phyloP scores from a whole-genome alignment of 2,888 invertebrate genomes.

The Philopedon plagiatum region DNA sequence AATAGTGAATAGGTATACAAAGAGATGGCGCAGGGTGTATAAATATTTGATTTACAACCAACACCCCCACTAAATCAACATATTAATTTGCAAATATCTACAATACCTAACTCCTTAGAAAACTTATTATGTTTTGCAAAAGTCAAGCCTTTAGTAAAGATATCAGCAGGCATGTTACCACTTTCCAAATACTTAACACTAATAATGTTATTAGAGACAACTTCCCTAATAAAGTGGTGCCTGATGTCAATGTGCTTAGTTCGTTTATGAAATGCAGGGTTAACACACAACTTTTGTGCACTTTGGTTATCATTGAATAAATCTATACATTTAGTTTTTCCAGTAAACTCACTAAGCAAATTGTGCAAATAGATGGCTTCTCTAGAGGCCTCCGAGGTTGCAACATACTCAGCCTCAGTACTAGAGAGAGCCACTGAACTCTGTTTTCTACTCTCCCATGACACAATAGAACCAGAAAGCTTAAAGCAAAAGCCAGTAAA shows the following conservation, averaged over 20 bases:
- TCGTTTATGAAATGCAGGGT: constrained; percentile 24
- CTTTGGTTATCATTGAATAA: no score
- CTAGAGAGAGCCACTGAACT: constrained; percentile 29
- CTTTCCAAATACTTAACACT: not conserved
- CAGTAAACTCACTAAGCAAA: not conserved
- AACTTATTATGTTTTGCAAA: not conserved
- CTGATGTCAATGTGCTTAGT: constrained; percentile 27
- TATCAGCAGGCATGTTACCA: not conserved
- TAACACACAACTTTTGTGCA: constrained; percentile 7
- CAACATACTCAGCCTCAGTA: constrained; percentile 37
- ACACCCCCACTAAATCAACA: no score
- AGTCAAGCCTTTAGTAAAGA: not conserved
- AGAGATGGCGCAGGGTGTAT: no score
- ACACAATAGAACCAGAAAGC: constrained; percentile 19
- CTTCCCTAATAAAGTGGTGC: constrained; percentile 20
- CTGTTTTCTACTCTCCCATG: constrained; percentile 37
- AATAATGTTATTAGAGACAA: not conserved
- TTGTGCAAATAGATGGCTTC: constrained; percentile 19
- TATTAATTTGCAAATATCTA: no score
- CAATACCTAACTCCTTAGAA: no score
- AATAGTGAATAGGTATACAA: no score
- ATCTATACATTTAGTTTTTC: not conserved
- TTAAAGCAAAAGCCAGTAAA: constrained; percentile 23
- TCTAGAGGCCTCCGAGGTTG: constrained; percentile 16
- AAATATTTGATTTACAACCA: no score